A percentile compares a stretch with the other conserved stretches of the same genome.
These are phyloP conservation scores for Periphyllus acericola DNA, from an alignment of 2,888 invertebrate species.

Conservation along the genomic window DNA sequence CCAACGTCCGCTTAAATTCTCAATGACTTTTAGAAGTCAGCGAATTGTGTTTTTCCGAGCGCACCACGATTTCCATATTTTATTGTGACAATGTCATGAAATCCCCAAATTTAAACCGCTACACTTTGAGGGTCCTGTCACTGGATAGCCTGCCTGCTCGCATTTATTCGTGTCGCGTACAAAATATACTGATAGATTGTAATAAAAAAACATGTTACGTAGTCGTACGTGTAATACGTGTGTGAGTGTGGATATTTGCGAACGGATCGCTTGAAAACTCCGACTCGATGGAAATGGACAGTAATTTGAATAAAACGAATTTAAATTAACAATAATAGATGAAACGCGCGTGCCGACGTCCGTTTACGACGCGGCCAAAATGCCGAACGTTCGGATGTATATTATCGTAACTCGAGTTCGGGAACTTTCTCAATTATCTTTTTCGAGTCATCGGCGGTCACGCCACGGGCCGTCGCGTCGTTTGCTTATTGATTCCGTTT, in stretches of 20 bases:
- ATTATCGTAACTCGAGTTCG: background rate
- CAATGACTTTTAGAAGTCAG: no score
- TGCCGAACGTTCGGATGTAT: background rate
- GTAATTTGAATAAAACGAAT: background rate
- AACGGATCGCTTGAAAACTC: background rate
- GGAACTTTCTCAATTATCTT: background rate
- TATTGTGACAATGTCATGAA: background rate
- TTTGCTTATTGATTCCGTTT: background rate
- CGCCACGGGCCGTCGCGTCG: background rate
- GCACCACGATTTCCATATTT: background rate
- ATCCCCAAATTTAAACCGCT: no score
- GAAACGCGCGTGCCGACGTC: background rate
- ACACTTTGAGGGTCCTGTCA: no score
- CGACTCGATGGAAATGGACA: background rate
- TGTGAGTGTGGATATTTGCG: background rate
- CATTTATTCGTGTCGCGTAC: no score
- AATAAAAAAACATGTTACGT: no score
- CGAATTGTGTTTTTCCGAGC: no score
- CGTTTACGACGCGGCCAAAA: background rate
- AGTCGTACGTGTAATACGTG: no score
- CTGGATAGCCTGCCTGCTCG: no score
- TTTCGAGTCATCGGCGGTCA: background rate
- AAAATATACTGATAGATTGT: no score
- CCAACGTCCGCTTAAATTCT: no score
- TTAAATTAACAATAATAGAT: background rate